These are phyloP conservation scores for Lagria hirta DNA, from an alignment of 2,888 invertebrate genomes.

Conservation along the genomic window DNA sequence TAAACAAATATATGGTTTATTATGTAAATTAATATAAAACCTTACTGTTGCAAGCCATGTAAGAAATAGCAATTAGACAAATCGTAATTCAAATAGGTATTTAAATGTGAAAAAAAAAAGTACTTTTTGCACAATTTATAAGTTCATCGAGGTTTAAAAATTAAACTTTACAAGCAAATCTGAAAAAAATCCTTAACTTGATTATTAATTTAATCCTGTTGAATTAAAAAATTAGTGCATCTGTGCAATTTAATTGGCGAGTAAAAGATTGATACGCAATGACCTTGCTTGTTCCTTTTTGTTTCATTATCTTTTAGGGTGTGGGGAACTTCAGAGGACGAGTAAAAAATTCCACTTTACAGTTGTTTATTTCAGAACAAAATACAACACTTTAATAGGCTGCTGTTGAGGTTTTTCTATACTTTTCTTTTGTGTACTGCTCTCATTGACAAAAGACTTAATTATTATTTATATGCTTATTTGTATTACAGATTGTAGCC, in stretches of 20 bases:
- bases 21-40: slow-evolving; percentile 9
- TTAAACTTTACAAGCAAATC: slow-evolving; percentile 2
- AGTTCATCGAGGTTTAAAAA: slow-evolving; percentile 10
- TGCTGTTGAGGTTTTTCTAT: too few species aligned
- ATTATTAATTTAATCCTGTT: slow-evolving; percentile 12
- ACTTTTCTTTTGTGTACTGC: too few species aligned
- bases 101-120: slow-evolving; percentile 7
- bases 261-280: slow-evolving; percentile 11
- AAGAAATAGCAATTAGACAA: slow-evolving; percentile 9
- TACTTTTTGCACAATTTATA: slow-evolving; percentile 6
- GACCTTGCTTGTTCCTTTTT: slow-evolving; percentile 11
- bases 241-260: slow-evolving; percentile 12
- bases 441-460: too few species aligned
- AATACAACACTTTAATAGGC: slow-evolving; percentile 3
- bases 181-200: slow-evolving; percentile 6
- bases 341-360: slow-evolving; percentile 2
- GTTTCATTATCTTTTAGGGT: slow-evolving; percentile 14
- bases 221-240: slow-evolving; percentile 11
- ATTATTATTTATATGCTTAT: slow-evolving; percentile 9
- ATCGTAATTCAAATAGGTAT: slow-evolving; percentile 8
- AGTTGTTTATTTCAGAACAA: slow-evolving; percentile 2
- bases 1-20: slow-evolving; percentile 10
- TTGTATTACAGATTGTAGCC: slow-evolving; percentile 13
- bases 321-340: slow-evolving; percentile 4
- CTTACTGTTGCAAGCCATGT: slow-evolving; percentile 8